These are phyloP conservation scores for Megaceryle alcyon DNA, from an alignment of 2,797 vertebrate genomes.

Conservation along the genomic window DNA sequence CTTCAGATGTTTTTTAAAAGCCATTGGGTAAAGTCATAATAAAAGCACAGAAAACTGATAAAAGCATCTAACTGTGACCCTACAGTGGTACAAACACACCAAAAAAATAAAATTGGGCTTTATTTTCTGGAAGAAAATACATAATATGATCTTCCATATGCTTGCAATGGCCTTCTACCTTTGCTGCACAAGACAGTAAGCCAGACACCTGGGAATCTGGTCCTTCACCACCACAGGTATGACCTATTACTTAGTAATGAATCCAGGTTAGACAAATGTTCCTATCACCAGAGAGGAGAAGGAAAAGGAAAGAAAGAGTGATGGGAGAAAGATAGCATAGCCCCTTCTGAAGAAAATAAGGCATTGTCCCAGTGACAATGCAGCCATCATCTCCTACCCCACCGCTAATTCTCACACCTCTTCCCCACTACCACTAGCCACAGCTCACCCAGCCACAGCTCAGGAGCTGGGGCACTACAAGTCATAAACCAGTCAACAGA, in stretches of 20 bases:
- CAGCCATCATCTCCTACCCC: neutral
- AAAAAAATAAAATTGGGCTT: neutral
- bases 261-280: neutral
- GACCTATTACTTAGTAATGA: neutral
- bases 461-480: neutral
- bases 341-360: neutral
- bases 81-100: neutral
- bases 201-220: neutral
- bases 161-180: neutral
- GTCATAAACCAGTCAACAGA: accelerated
- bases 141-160: neutral
- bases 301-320: neutral
- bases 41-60: slow-evolving; percentile 40
- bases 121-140: slow-evolving; percentile 1
- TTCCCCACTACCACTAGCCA: neutral
- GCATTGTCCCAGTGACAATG: neutral
- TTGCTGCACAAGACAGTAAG: neutral
- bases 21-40: slow-evolving; percentile 34
- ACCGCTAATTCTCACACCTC: neutral
- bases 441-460: neutral
- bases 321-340: neutral
- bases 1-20: slow-evolving; percentile 54
- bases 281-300: neutral
- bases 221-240: neutral
- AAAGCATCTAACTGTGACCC: slow-evolving; percentile 51